phyloP scores from a whole-genome alignment of 2,888 invertebrate species.

The Carterocephalus palaemon region DNA sequence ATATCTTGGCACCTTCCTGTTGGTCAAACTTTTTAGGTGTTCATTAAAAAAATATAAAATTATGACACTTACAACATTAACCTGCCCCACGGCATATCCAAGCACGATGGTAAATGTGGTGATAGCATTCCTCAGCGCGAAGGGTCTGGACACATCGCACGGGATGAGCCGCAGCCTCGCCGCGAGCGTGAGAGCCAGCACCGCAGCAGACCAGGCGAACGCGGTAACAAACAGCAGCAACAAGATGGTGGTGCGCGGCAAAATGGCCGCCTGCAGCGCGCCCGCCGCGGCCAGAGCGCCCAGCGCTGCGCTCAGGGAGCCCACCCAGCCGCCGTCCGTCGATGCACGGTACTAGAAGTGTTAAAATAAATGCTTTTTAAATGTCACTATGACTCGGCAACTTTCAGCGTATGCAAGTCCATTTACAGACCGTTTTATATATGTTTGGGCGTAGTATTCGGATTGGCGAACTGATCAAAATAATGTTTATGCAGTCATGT shows the following conservation, averaged over 20 bases:
- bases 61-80: constrained; percentile 89
- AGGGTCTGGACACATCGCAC: constrained; percentile 92
- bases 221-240: constrained; percentile 91
- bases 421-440: too few relatives aligned
- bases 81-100: constrained; percentile 93
- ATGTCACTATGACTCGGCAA: too few relatives aligned
- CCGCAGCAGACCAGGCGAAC: constrained; percentile 93
- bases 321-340: constrained; percentile 91
- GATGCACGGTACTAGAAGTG: constrained; percentile 88
- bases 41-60: too few relatives aligned
- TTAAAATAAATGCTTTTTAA: not conserved
- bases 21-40: too few relatives aligned
- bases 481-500: too few relatives aligned
- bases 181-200: constrained; percentile 90
- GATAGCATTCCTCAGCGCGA: constrained; percentile 89
- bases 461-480: too few relatives aligned
- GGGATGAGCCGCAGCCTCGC: constrained; percentile 89
- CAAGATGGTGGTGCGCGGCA: constrained; percentile 91
- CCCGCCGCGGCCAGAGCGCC: constrained; percentile 87
- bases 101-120: constrained; percentile 92
- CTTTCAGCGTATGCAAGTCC: too few relatives aligned
- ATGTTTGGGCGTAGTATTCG: too few relatives aligned
- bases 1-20: too few relatives aligned
- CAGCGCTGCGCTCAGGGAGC: constrained; percentile 87
- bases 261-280: constrained; percentile 85